Conservation (phyloP, 2,888 invertebrate species). For the Cerastis rubricosa region DNA sequence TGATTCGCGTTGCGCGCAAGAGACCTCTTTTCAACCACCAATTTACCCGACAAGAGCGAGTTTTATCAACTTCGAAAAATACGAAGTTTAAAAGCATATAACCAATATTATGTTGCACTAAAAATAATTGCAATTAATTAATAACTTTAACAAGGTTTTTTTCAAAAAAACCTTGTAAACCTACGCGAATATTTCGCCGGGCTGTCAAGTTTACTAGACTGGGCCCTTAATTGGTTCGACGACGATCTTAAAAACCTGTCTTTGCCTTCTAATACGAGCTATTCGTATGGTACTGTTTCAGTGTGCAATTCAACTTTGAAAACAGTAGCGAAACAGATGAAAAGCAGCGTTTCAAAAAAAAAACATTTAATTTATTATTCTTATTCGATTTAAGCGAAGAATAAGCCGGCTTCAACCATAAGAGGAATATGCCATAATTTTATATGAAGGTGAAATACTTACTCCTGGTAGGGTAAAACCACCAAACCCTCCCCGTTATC, state of each 20-base stretch:
- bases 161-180: no score
- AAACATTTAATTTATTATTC: conserved; percentile 18
- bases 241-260: not conserved
- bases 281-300: not conserved
- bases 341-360: not conserved
- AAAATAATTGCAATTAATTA: no score
- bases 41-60: no score
- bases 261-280: not conserved
- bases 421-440: conserved; percentile 31
- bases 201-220: no score
- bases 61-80: no score
- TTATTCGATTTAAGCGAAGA: not conserved
- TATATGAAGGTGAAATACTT: conserved; percentile 18
- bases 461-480: conserved; percentile 21
- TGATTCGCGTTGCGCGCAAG: no score
- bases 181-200: no score
- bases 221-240: not conserved
- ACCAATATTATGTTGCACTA: no score
- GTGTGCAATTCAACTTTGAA: not conserved
- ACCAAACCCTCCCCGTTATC: conserved; percentile 28
- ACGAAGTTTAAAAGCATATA: no score
- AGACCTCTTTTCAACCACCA: no score
- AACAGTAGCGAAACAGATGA: no score
- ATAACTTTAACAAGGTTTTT: no score
- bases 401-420: conserved; percentile 8